Evolutionary conservation across 2,113 vertebrate species (phyloP), one percentile per base, ranked within the genome.

Genomic region (Anoura caudifer): DNA sequence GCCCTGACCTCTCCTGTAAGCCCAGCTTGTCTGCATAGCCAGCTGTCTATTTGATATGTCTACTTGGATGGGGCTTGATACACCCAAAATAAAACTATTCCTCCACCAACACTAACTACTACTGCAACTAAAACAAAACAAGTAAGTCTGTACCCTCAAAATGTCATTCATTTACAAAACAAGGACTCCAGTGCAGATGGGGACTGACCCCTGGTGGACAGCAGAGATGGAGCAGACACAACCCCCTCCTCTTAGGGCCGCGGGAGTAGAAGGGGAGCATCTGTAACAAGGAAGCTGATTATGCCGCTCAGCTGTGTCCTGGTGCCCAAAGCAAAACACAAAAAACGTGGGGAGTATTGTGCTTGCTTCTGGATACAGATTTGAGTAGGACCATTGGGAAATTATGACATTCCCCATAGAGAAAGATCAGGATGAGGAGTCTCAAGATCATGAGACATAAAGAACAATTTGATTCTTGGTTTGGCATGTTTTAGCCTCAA

Each of bases 401-500:
- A 63, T 41, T 4, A 28, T 36, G 86, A 70, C 14, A 10, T 11
- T 16, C 5, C 26, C 41, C 36, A 50, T 19, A 77, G 38, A 77
- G 36, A 28, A 28, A 47, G 61, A 79, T 24, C 41, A 38, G 41
- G 45, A 3, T 56, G 63, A 65, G 47, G 87, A 69, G 26, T 67
- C 31, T 79, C 43, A 43, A 24, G 86, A 56, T 36, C 31, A 12
- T 38, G 75, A 82, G 24, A 36, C 16, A 22, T 15, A 47, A 59
- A 50, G 76, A 54, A 36, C 47, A 33, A 13, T 36, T 33, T 80
- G 79, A 45, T 17, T 72, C 28, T 86, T 59, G 15, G 61, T 72
- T 90, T 91, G 75, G 38, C 81, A 90, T 87, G 45, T 61, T 90
- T 82, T 65, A 81, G 33, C 94, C 41, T 86, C n/a, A 54, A 76